Conservation (phyloP, 1,140 invertebrate species). For the Aphidius ervi region DNA sequence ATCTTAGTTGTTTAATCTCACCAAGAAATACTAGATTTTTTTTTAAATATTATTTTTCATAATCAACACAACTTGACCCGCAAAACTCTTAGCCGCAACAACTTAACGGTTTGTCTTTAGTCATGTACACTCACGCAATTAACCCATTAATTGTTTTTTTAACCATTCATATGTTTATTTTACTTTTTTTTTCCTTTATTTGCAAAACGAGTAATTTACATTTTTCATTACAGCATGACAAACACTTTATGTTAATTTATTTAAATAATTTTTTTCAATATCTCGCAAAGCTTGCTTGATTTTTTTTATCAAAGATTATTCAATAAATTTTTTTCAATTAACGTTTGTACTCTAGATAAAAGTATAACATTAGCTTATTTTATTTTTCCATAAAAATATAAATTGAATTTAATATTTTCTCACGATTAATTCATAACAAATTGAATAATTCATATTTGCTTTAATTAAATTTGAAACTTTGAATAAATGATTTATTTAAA, state of each 20-base stretch:
- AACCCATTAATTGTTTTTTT: background rate
- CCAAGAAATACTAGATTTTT: too few relatives aligned
- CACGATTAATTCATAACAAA: slow-evolving; percentile 27
- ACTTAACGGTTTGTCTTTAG: background rate
- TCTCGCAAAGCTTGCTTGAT: slow-evolving; percentile 21
- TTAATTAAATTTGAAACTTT: too few relatives aligned
- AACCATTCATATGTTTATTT: background rate
- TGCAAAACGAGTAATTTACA: too few relatives aligned
- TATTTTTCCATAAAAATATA: slow-evolving; percentile 24
- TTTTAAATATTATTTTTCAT: slow-evolving; percentile 23
- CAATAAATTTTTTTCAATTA: too few relatives aligned
- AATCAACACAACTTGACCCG: background rate
- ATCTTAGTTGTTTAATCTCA: slow-evolving; percentile 16
- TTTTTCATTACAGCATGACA: too few relatives aligned
- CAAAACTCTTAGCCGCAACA: slow-evolving; percentile 2
- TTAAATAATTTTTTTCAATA: slow-evolving; percentile 29
- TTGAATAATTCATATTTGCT: slow-evolving; percentile 33
- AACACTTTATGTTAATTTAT: too few relatives aligned
- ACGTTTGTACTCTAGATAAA: too few relatives aligned
- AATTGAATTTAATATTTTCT: slow-evolving; percentile 41
- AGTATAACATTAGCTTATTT: too few relatives aligned
- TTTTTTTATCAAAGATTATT: too few relatives aligned
- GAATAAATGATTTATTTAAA: too few relatives aligned
- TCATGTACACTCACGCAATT: background rate
- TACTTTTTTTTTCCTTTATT: slow-evolving; percentile 5